A percentile compares a stretch with the other conserved stretches of the same genome.
phyloP scores from a whole-genome alignment of 1,140 invertebrate genomes.

The Drosophila guanche region DNA sequence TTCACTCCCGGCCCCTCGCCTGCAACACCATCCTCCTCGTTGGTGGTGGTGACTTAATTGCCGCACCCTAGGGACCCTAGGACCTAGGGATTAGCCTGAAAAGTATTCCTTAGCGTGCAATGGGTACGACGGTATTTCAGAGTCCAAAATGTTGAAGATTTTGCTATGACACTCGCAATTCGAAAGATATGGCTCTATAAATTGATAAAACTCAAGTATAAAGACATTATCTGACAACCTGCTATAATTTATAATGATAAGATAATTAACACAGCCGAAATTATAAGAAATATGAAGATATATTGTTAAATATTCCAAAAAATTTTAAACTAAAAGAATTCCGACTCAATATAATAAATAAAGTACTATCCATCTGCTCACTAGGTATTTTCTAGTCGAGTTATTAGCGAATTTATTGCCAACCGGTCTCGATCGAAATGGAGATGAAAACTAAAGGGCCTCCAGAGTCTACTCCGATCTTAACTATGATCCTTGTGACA shows the following conservation, averaged over 20 bases:
- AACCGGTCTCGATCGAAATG: slow-evolving; percentile 51
- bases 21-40: slow-evolving; percentile 10
- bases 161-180: no score
- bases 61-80: slow-evolving; percentile 68
- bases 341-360: no score
- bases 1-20: background rate
- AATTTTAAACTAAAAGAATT: no score
- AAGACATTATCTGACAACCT: no score
- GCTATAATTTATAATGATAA: no score
- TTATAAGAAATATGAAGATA: no score
- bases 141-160: no score
- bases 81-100: slow-evolving; percentile 60
- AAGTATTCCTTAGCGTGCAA: slow-evolving; percentile 17
- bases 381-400: slow-evolving; percentile 15
- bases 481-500: slow-evolving; percentile 47
- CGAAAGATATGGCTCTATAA: no score
- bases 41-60: slow-evolving; percentile 73
- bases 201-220: no score
- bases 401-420: no score
- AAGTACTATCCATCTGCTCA: background rate
- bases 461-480: slow-evolving; percentile 3
- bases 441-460: slow-evolving; percentile 12
- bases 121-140: background rate
- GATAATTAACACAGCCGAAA: no score
- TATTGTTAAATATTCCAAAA: no score